These are phyloP conservation scores for Hanleya hanleyi DNA, from an alignment of 2,888 invertebrate species.

Conservation along the genomic window DNA sequence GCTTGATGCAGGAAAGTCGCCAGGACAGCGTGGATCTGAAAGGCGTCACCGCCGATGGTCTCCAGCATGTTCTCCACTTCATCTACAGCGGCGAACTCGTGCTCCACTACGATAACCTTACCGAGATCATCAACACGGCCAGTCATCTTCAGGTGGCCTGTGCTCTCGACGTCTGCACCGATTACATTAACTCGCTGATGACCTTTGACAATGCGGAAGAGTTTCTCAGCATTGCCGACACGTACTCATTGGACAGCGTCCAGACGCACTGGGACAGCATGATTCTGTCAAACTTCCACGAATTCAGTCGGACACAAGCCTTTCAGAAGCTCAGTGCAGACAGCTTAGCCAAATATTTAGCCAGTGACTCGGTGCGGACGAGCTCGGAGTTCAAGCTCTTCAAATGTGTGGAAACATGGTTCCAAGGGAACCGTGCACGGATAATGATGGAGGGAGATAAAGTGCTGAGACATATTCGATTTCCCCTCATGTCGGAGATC, in stretches of 20 bases:
- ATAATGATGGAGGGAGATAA: slow-evolving; percentile 45
- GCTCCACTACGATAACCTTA: slow-evolving; percentile 66
- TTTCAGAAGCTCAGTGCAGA: slow-evolving; percentile 62
- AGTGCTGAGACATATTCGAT: slow-evolving; percentile 64
- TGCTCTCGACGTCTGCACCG: slow-evolving; percentile 69
- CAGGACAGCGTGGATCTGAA: slow-evolving; percentile 70
- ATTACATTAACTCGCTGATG: slow-evolving; percentile 68
- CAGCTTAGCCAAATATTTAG: slow-evolving; percentile 57
- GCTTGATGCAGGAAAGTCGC: slow-evolving; percentile 69
- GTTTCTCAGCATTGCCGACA: slow-evolving; percentile 68
- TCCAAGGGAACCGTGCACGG: slow-evolving; percentile 52
- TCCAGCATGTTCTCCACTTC: slow-evolving; percentile 68
- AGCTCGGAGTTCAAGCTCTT: slow-evolving; percentile 64
- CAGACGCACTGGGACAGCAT: slow-evolving; percentile 63
- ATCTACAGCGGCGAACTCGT: slow-evolving; percentile 70
- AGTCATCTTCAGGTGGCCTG: slow-evolving; percentile 69
- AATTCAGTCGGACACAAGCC: slow-evolving; percentile 63
- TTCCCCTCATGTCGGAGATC: slow-evolving; percentile 66
- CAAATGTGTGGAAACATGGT: slow-evolving; percentile 65
- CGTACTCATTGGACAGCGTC: slow-evolving; percentile 66
- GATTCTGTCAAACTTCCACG: slow-evolving; percentile 66
- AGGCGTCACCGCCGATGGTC: slow-evolving; percentile 58
- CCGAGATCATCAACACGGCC: slow-evolving; percentile 69
- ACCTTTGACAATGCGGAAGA: slow-evolving; percentile 71
- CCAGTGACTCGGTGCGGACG: slow-evolving; percentile 54